Evolutionary conservation across 2,888 invertebrate species (phyloP).

Genomic region (Coelogynopora nodosa): DNA sequence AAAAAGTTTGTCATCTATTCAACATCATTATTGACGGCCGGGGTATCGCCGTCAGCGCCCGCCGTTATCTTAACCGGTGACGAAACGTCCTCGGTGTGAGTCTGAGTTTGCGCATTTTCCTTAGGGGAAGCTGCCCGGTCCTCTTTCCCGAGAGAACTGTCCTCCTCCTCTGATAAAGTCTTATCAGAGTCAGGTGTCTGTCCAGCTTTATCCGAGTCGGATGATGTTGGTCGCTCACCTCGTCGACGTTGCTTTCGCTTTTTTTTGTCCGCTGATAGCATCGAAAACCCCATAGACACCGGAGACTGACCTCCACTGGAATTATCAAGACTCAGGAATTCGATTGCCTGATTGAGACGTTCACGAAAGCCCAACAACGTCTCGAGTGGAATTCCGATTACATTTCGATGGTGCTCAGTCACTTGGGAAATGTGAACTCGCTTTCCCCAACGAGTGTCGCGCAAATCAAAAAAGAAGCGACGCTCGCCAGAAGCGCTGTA

Average conservation of each 20-base stretch:
- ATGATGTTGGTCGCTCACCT: neutral
- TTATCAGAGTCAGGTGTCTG: neutral
- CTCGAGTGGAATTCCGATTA: conserved; percentile 39
- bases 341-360: conserved; percentile 32
- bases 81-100: neutral
- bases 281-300: neutral
- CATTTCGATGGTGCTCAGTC: conserved; percentile 29
- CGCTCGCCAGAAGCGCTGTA: conserved; percentile 37
- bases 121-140: neutral
- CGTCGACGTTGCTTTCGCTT: neutral
- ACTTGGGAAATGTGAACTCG: conserved; percentile 40
- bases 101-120: neutral
- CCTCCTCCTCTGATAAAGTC: neutral
- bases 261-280: neutral
- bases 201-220: neutral
- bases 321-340: conserved; percentile 33
- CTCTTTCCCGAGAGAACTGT: neutral
- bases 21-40: neutral
- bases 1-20: neutral
- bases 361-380: conserved; percentile 37
- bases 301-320: neutral
- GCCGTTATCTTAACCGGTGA: neutral
- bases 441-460: conserved; percentile 42
- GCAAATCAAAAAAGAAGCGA: conserved; percentile 39
- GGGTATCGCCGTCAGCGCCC: neutral